Evolutionary conservation across 2,888 invertebrate species (phyloP), one percentile per base, ranked within the genome.

Genomic region (Pardosa pseudoannulata): DNA sequence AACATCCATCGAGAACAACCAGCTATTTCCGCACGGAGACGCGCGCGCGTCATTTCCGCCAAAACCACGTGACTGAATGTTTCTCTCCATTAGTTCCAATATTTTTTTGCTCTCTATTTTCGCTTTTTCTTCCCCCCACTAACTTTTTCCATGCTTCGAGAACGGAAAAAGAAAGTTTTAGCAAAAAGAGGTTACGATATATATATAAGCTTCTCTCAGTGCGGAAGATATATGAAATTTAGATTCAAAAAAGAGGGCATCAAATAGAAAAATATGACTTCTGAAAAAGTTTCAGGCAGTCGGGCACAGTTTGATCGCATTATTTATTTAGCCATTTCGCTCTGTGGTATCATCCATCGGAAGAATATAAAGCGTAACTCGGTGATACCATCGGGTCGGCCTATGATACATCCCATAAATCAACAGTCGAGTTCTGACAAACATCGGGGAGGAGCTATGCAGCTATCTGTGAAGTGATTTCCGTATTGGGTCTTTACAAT

Each of bases 241-340:
- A 85, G 82, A 85, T 85, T 78, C 83, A 31, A 62, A 78, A n/a
- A 73, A 56, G 36, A 46, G 72, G 32, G 72, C 39, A 72, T 65
- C 62, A 68, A 78, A 85, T 85, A 78, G 83, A 78, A 85, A 85
- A 85, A 72, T 78, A 83, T 46, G 72, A 73, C 78, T 39, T 73
- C 67, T 32, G 72, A 67, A 68, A 78, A 85, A 85, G 67, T 85
- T 85, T 72, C 32, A 32, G 73, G 80, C 73, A 73, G 67, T 67
- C 50, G 32, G 31, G 39, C 56, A 65, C 39, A 73, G 72, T 85
- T 79, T 78, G 67, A 73, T 67, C 56, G 68, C 73, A 85, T 85
- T 85, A 85, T 85, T 85, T 85, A 79, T 85, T 85, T 85, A 85
- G 78, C 68, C 32, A 73, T 78, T 85, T 85, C 78, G 56, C 67